Base-by-base conservation (phyloP, 2,797 vertebrate species). In the Danionella dracula region DNA sequence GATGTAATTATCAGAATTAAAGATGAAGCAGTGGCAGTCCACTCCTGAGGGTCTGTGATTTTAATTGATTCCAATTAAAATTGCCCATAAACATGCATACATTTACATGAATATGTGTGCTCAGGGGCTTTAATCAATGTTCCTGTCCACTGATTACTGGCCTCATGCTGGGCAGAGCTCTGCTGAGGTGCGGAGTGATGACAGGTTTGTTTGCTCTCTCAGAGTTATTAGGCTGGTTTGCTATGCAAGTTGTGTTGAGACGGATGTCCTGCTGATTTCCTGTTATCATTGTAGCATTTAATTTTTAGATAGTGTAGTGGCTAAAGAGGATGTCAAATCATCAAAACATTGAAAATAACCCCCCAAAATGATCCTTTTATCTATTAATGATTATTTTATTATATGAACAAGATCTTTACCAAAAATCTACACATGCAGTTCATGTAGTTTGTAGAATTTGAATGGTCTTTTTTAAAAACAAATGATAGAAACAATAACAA, bases 11-110 rank as follows among this genome's bases (percentile, higher is more conserved):
- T 66, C 35, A 41, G 32, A 20, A 55, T 66, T 35, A 8, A 1
- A 34, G 12, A 31, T 32, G 42, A 49, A 40, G 13, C 41, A 32
- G 27, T 40, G 42, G 45, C 16, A 42, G 41, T 41, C 63, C 46
- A 32, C 56, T 61, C 63, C 56, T 55, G 7, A 32, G 63, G 51
- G 57, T 50, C 29, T 8, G 2, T 48, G 48, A 62, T 50, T 44
- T 38, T 68, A 72, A 68, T 57, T 57, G 57, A 67, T 67, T 72
- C 50, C 57, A 42, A 49, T 72, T 72, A 62, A 67, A 72, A 41
- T 55, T 67, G 35, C 64, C 48, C 51, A 67, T 67, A 60, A 62
- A 60, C 45, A 46, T 0, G 40, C 61, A 62, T 58, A 57, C 20
- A 69, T 69, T 72, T 69, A 62, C 61, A 76, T 70, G 58, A 61